These are phyloP conservation scores for Anthopleura sola DNA, from an alignment of 64 coral and sea anemone species.

Conservation along the genomic window DNA sequence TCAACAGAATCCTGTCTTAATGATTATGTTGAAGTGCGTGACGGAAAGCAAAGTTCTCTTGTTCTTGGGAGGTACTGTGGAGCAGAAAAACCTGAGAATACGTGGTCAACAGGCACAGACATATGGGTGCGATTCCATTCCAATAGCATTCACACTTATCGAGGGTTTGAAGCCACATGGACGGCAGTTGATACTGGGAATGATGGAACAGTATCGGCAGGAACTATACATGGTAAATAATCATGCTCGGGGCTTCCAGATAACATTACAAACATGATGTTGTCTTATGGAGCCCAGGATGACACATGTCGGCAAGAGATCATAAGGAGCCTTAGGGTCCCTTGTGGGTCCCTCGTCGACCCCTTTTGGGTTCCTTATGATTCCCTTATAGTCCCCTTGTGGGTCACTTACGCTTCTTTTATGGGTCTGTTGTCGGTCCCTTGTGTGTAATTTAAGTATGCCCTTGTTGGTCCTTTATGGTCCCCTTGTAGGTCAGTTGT, in stretches of 20 bases:
- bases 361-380: no score
- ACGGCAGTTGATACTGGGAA: neutral
- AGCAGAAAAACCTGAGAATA: neutral
- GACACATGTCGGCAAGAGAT: no score
- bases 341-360: no score
- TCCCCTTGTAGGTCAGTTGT: no score
- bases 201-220: neutral
- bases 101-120: neutral
- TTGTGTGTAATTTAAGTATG: no score
- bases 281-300: no score
- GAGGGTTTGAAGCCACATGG: neutral
- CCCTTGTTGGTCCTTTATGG: no score
- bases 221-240: neutral
- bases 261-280: neutral
- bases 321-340: no score
- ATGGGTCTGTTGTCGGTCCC: no score
- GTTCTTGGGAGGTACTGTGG: neutral
- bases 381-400: no score
- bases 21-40: slow-evolving; percentile 14
- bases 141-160: neutral
- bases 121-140: slow-evolving; percentile 17
- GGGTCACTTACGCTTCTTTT: no score
- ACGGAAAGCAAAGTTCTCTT: neutral
- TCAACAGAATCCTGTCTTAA: neutral
- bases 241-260: neutral